Conservation (phyloP, 2,888 invertebrate species). For the Trichopoda pennipes region DNA sequence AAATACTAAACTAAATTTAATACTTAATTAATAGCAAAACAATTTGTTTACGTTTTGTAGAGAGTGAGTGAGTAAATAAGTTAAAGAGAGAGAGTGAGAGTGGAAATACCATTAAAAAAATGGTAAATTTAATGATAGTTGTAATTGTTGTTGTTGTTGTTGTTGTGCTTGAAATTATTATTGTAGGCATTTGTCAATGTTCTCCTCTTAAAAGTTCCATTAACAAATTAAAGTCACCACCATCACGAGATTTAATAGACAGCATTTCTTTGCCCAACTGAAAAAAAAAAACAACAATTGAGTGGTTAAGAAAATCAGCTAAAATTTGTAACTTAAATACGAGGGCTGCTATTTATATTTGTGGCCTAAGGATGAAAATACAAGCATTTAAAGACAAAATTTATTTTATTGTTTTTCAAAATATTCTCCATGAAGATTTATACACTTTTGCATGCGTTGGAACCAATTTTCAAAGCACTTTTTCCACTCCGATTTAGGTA, state of each 20-base stretch:
- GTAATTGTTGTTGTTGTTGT: constrained; percentile 16
- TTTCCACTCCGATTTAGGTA: too few species aligned
- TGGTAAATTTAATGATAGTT: constrained; percentile 33
- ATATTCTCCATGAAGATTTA: too few species aligned
- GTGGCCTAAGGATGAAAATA: too few species aligned
- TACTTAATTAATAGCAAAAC: constrained; percentile 23
- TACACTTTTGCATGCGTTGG: too few species aligned
- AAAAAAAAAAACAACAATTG: constrained; percentile 69
- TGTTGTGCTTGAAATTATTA: constrained; percentile 32
- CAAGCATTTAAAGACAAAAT: too few species aligned
- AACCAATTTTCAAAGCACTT: too few species aligned
- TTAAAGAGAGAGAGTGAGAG: neutral
- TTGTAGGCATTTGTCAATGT: constrained; percentile 84
- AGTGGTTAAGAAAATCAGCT: neutral
- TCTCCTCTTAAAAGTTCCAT: constrained; percentile 97
- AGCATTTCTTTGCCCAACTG: constrained; percentile 97
- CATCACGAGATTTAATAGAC: constrained; percentile 92
- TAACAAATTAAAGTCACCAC: constrained; percentile 95
- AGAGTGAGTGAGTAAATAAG: neutral
- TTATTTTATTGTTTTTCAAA: too few species aligned
- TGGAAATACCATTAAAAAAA: constrained; percentile 29
- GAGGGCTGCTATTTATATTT: too few species aligned
- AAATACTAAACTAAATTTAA: constrained; percentile 55
- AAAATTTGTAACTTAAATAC: neutral
- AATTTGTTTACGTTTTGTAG: constrained; percentile 21